Conservation (phyloP, 2,888 invertebrate genomes). For the Romanomermis culicivorax region DNA sequence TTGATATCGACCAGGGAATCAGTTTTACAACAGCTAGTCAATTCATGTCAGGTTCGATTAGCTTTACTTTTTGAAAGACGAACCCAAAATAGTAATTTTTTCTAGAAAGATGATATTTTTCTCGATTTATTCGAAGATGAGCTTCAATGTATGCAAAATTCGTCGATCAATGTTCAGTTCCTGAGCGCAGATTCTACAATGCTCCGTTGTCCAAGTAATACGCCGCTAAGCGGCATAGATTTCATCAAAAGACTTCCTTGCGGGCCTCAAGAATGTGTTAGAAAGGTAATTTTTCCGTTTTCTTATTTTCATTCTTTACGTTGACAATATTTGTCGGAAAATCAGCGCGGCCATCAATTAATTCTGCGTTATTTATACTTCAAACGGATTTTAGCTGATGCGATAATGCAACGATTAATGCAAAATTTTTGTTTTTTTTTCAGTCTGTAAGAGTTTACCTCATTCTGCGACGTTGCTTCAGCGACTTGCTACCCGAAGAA, state of each 20-base stretch:
- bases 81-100: too few relatives aligned
- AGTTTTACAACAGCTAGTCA: slow-evolving; percentile 45
- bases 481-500: slow-evolving; percentile 56
- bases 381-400: too few relatives aligned
- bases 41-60: too few relatives aligned
- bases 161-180: slow-evolving; percentile 69
- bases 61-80: too few relatives aligned
- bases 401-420: too few relatives aligned
- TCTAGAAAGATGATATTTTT: slow-evolving; percentile 85
- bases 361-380: too few relatives aligned
- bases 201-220: slow-evolving; percentile 75
- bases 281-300: too few relatives aligned
- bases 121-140: slow-evolving; percentile 97
- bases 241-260: slow-evolving; percentile 82
- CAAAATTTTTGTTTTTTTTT: slow-evolving; percentile 14
- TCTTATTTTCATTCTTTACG: too few relatives aligned
- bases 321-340: too few relatives aligned
- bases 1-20: slow-evolving; percentile 53
- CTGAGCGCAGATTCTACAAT: slow-evolving; percentile 88
- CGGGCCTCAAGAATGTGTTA: slow-evolving; percentile 53
- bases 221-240: slow-evolving; percentile 81
- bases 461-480: slow-evolving; percentile 50
- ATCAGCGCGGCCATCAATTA: too few relatives aligned
- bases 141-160: slow-evolving; percentile 64
- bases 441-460: slow-evolving; percentile 76